phyloP scores from a whole-genome alignment of 1,140 invertebrate species.

The Caenorhabditis elegans region WBcel235 BX284604.4:13132001-13132500 shows the following conservation, averaged over 20 bases:
- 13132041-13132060: too few species aligned
- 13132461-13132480: background rate
- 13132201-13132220: background rate
- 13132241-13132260: background rate
- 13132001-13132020: too few species aligned
- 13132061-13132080: too few species aligned
- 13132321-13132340: background rate
- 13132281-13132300: background rate
- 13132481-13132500: background rate
- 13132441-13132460: background rate
- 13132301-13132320: background rate
- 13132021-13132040: too few species aligned
- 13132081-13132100: too few species aligned
- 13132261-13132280: background rate
- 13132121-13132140: too few species aligned
- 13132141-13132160: too few species aligned
- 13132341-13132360: background rate
- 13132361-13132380: background rate
- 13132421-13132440: background rate
- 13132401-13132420: background rate
- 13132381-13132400: conserved; percentile 2
- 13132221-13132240: background rate
- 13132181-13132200: background rate
- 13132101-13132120: too few species aligned
- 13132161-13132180: too few species aligned